Base-by-base conservation (phyloP, 2,113 vertebrate species). In the Trichechus manatus region DNA sequence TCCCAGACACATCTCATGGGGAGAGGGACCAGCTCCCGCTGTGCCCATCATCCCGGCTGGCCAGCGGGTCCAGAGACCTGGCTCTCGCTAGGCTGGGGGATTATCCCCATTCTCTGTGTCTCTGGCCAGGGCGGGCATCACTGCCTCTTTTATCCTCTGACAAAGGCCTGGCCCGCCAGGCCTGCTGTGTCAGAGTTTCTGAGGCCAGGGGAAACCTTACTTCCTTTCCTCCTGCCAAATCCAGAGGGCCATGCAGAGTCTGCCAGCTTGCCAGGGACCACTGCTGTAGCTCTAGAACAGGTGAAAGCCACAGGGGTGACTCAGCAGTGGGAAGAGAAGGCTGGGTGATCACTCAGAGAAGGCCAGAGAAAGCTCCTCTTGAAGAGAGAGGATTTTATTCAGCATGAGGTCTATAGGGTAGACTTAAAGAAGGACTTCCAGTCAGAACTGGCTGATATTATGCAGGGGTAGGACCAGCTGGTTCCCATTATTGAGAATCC, bases 21-120 rank as follows among this genome's bases (percentile, higher is more conserved):
- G 77, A 89, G 89, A 82, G 75, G 91, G 91, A 74, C 80, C 14
- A 3, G 77, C 80, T 84, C 80, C 95, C 80, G 87, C 94, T 93
- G 81, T 95, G 92, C 97, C 96, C 96, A 87, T 83, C 93, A 53
- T 91, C 79, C 82, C 33, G 61, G 81, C 91, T 39, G 61, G 81
- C 91, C 82, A 33, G 33, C 33, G n/a, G 87, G 92, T 94, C 93
- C 93, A 88, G 92, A 94, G 96, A 95, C 96, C 95, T 93, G 89
- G 97, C 97, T 96, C 96, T 97, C 75, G 1, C 91, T 31, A 89
- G 95, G 84, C 96, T 92, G 96, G 97, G 96, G 98, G 98, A 98
- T 98, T 98, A 98, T 97, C 97, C 81, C 84, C 91, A 97, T 99
- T 98, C 98, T 98, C 98, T 98, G 91, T 97, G 98, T 97, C 96